A percentile compares a stretch with the other conserved stretches of the same genome.
Conservation (phyloP, 2,113 vertebrate species). For the Anguilla japonica region DNA sequence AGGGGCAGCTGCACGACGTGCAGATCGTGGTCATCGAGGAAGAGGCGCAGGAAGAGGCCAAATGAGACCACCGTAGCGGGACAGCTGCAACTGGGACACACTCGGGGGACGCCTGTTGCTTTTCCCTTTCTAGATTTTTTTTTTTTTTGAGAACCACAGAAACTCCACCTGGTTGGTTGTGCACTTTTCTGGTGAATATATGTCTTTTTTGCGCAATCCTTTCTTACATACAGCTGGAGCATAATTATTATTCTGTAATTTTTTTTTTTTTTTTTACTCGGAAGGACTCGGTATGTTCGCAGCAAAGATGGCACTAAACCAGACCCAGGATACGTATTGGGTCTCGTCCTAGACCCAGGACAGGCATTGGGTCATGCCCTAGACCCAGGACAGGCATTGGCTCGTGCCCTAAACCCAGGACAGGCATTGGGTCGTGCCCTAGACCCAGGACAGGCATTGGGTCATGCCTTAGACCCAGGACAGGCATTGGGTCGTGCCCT, state of each 20-base stretch:
- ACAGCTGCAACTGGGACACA: background rate
- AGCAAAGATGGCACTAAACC: background rate
- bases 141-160: background rate
- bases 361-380: too few relatives aligned
- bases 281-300: conserved; percentile 17
- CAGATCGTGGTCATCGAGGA: conserved; percentile 75
- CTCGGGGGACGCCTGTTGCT: background rate
- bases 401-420: background rate
- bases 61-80: conserved; percentile 43
- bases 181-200: background rate
- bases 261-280: conserved; percentile 21
- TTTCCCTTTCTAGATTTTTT: background rate
- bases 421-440: too few relatives aligned
- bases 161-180: background rate
- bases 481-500: too few relatives aligned
- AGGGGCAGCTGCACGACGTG: conserved; percentile 81
- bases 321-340: too few relatives aligned
- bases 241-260: conserved; percentile 10
- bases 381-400: too few relatives aligned
- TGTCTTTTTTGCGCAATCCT: background rate
- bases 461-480: background rate
- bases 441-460: too few relatives aligned
- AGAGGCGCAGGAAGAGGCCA: conserved; percentile 51
- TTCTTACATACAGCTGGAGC: background rate
- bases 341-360: too few relatives aligned